phyloP scores from a whole-genome alignment of 2,888 invertebrate genomes.

The Nycteola revayana region DNA sequence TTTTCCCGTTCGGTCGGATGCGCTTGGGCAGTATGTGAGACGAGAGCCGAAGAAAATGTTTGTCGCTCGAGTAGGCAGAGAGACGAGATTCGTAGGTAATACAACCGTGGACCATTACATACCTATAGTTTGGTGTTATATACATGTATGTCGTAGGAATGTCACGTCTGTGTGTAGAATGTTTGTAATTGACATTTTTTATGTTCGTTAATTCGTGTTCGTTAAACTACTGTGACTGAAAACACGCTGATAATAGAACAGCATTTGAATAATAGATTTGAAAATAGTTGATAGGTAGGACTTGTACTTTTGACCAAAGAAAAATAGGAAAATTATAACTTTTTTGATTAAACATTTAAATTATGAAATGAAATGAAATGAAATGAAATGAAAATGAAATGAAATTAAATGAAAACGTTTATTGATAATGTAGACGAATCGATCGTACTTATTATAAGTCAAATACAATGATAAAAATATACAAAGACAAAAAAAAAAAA shows the following conservation, averaged over 20 bases:
- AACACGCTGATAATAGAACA: slow-evolving; percentile 20
- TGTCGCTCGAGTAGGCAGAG: slow-evolving; percentile 46
- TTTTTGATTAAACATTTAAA: no score
- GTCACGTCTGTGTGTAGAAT: slow-evolving; percentile 31
- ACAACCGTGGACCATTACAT: slow-evolving; percentile 10
- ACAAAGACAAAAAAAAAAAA: no score
- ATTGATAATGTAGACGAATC: no score
- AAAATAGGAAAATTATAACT: no score
- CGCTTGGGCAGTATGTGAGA: slow-evolving; percentile 70
- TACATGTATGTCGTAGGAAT: slow-evolving; percentile 9
- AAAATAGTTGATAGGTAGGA: no score
- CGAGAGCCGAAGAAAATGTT: slow-evolving; percentile 61
- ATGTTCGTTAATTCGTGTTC: slow-evolving; percentile 57
- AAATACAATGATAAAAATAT: no score
- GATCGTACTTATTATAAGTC: no score
- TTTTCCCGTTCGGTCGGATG: slow-evolving; percentile 75
- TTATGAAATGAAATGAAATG: no score
- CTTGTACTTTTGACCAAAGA: no score
- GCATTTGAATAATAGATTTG: slow-evolving; percentile 4
- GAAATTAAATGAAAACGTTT: no score
- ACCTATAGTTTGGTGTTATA: slow-evolving; percentile 23
- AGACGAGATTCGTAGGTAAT: slow-evolving; percentile 17
- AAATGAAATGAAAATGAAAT: no score
- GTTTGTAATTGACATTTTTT: slow-evolving; percentile 68
- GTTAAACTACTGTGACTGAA: slow-evolving; percentile 28